Evolutionary conservation across 2,888 invertebrate genomes (phyloP), one percentile per base, ranked within the genome.

Genomic region (Endomychus coccineus): DNA sequence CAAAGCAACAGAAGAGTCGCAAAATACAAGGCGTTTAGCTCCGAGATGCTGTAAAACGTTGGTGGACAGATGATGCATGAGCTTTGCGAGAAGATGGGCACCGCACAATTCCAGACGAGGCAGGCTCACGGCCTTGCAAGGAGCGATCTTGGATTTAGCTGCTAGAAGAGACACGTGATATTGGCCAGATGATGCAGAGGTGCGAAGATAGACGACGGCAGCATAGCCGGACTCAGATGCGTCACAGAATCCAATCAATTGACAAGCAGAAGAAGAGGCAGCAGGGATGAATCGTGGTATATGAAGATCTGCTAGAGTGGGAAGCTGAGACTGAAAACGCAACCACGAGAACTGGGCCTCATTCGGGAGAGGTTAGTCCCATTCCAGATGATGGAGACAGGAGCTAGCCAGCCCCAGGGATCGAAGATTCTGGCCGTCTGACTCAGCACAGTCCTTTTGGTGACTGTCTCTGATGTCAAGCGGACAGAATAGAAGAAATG

Each of bases 321-420:
- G n/a, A n/a, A n/a, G n/a, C n/a, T n/a, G n/a, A n/a, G 16, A 28
- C 7, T 28, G 28, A 16, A 27, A 12, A 9, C 9, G 27, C 27
- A 27, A 27, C 27, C 16, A 28, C 16, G 10, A 9, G 16, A 11
- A 12, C 10, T 3, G 28, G 19, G 7, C 2, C 28, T 28, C 28
- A 27, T 27, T 27, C 15, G 15, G 4, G 27, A 27, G 27, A 27
- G 27, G 14, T 14, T 27, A 16, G 27, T 28, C 14, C n/a, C 16
- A 16, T 16, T 28, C 28, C 28, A 28, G 28, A 28, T 28, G 28
- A 30, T 21, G 19, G 30, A 14, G 9, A 30, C 21, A 30, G 19
- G 21, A 30, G 19, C 3, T 15, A 30, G 9, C 30, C 30, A 30
- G 12, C 7, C 30, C 30, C 19, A 19, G n/a, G n/a, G n/a, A n/a